These are phyloP conservation scores for Pachycephus smyrnensis DNA, from an alignment of 2,888 invertebrate species.

Conservation along the genomic window DNA sequence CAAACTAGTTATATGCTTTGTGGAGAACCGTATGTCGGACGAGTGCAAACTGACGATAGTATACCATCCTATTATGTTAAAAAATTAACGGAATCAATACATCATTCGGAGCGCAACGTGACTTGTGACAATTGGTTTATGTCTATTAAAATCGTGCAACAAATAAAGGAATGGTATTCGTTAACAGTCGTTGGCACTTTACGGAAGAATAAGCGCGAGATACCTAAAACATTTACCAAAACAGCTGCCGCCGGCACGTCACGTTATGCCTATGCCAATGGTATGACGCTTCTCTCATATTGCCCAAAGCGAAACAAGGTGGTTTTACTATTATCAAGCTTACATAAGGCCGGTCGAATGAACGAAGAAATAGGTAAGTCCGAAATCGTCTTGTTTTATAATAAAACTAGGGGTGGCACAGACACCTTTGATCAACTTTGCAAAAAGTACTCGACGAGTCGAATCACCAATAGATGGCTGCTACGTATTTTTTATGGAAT, in stretches of 20 bases:
- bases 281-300: constrained; percentile 49
- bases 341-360: constrained; percentile 23
- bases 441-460: constrained; percentile 25
- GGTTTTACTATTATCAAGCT: constrained; percentile 23
- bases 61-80: constrained; percentile 19
- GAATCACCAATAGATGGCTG: constrained; percentile 34
- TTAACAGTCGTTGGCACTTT: constrained; percentile 37
- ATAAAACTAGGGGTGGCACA: constrained; percentile 36
- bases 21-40: constrained; percentile 54
- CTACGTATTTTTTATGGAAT: constrained; percentile 36
- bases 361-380: constrained; percentile 30
- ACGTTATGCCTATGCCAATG: constrained; percentile 39
- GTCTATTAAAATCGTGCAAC: constrained; percentile 18
- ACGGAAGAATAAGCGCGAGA: constrained; percentile 35
- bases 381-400: constrained; percentile 34
- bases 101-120: constrained; percentile 18
- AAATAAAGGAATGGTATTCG: constrained; percentile 19
- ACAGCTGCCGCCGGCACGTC: constrained; percentile 30
- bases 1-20: constrained; percentile 52
- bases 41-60: constrained; percentile 13
- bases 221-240: constrained; percentile 26
- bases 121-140: constrained; percentile 25
- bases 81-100: constrained; percentile 22
- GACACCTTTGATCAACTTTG: constrained; percentile 40
- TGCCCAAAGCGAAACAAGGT: constrained; percentile 28